phyloP scores from a whole-genome alignment of 2,113 vertebrate genomes.

The Sinosuthora webbiana region DNA sequence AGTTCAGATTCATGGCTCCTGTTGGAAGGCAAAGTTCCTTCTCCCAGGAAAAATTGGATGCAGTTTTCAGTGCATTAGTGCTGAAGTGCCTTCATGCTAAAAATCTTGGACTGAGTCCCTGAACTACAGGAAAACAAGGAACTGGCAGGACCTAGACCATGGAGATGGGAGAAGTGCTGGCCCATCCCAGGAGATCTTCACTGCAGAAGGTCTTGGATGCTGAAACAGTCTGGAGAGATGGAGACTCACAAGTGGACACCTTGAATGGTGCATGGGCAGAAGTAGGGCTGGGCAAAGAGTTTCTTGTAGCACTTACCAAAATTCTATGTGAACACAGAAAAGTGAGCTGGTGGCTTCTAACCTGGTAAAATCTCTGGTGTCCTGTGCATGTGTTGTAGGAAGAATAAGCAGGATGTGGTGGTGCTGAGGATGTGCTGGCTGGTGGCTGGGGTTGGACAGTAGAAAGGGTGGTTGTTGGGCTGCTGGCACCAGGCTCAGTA shows the following conservation, averaged over 20 bases:
- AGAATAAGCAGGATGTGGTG: not conserved
- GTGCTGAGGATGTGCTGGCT: not conserved
- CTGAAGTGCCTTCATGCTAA: not conserved
- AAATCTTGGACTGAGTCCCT: not conserved
- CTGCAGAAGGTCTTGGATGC: not conserved
- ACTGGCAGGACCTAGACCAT: not conserved
- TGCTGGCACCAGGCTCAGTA: not conserved
- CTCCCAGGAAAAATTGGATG: not conserved
- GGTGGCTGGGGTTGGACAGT: not conserved
- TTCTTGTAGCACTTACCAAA: rapidly evolving
- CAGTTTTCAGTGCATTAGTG: not conserved
- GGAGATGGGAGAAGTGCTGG: not conserved
- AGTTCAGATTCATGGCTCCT: not conserved
- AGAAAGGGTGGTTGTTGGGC: not conserved
- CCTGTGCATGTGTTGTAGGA: not conserved
- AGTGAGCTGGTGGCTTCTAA: not conserved
- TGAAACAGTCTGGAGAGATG: not conserved
- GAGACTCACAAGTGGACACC: not conserved
- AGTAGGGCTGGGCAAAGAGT: not conserved
- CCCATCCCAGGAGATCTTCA: rapidly evolving
- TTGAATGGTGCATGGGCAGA: not conserved
- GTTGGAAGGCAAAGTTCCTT: not conserved
- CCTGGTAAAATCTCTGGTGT: not conserved
- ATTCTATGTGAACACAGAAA: rapidly evolving
- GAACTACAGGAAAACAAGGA: not conserved